Conservation (phyloP, 2,888 invertebrate genomes). For the Vanessa cardui region DNA sequence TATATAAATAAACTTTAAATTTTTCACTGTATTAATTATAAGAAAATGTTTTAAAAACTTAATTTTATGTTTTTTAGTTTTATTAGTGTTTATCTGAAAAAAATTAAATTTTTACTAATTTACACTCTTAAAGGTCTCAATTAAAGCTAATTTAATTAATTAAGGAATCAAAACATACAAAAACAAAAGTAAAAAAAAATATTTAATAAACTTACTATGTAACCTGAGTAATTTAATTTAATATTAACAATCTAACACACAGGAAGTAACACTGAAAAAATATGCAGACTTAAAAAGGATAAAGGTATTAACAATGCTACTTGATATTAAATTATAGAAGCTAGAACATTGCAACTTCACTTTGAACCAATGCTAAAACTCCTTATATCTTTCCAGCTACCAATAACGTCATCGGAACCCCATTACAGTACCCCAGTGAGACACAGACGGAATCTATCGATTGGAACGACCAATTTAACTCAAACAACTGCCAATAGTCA, state of each 20-base stretch:
- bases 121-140: background rate
- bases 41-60: background rate
- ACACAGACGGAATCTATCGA: constrained; percentile 75
- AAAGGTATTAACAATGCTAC: constrained; percentile 22
- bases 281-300: constrained; percentile 30
- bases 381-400: constrained; percentile 47
- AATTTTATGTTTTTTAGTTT: background rate
- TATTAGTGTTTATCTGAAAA: background rate
- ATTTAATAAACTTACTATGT: background rate
- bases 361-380: background rate
- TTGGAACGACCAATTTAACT: constrained; percentile 74
- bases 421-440: constrained; percentile 80
- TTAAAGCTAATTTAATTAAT: background rate
- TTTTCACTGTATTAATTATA: background rate
- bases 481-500: constrained; percentile 60
- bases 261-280: constrained; percentile 33
- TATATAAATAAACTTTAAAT: background rate
- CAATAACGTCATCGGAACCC: constrained; percentile 68
- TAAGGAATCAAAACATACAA: too few species aligned
- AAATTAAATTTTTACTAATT: background rate
- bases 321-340: constrained; percentile 16
- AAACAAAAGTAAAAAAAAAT: background rate
- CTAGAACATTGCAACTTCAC: background rate
- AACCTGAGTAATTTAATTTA: constrained; percentile 11
- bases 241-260: constrained; percentile 28